Conservation (phyloP, 2,113 vertebrate genomes). For the Saguinus imperator region DNA sequence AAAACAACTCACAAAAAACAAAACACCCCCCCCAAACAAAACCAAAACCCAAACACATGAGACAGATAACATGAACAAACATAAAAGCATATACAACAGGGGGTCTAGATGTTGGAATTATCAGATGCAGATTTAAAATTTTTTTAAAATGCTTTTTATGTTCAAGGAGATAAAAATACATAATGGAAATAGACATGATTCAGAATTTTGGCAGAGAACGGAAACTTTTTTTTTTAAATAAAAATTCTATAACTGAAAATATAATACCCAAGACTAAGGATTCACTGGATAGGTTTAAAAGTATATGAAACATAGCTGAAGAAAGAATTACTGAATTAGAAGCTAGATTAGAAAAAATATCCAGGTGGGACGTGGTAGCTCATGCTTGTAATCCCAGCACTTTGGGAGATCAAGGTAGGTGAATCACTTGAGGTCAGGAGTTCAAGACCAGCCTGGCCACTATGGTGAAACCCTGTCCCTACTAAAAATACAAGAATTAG, state of each 20-base stretch:
- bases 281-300: neutral
- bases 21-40: neutral
- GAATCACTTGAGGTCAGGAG: too few species aligned
- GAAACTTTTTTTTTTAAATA: neutral
- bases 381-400: too few species aligned
- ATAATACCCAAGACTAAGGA: neutral
- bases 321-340: slow-evolving; percentile 34
- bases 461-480: too few species aligned
- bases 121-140: neutral
- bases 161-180: neutral
- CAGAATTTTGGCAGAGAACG: slow-evolving; percentile 33
- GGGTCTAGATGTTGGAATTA: slow-evolving; percentile 3
- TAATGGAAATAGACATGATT: neutral
- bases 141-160: neutral
- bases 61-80: neutral
- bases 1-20: neutral
- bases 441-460: too few species aligned
- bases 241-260: slow-evolving; percentile 36
- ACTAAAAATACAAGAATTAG: too few species aligned
- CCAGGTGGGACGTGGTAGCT: too few species aligned
- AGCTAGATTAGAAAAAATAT: slow-evolving; percentile 29
- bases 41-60: neutral
- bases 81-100: neutral
- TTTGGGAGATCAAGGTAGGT: too few species aligned
- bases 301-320: slow-evolving; percentile 12